phyloP scores from a whole-genome alignment of 2,888 invertebrate species.

The Drosophila merina region DNA sequence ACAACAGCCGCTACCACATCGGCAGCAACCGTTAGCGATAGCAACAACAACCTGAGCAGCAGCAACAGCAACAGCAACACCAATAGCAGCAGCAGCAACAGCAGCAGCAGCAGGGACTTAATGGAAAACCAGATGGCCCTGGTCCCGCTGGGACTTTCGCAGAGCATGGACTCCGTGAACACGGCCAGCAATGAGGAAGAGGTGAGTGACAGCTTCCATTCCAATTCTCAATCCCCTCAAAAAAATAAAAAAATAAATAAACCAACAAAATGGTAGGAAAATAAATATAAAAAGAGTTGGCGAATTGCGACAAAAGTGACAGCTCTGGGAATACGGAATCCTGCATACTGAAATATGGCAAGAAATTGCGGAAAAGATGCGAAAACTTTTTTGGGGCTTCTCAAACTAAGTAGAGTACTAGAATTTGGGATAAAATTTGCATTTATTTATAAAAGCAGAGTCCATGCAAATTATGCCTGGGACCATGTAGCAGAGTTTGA shows the following conservation, averaged over 20 bases:
- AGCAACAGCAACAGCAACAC: constrained; percentile 52
- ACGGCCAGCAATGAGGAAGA: constrained; percentile 98
- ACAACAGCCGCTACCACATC: constrained; percentile 46
- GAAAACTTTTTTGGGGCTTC: constrained; percentile 26
- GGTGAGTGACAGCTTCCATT: constrained; percentile 87
- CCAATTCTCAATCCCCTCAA: constrained; percentile 1
- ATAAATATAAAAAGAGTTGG: constrained; percentile 11
- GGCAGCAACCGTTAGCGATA: constrained; percentile 71
- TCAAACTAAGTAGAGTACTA: constrained; percentile 26
- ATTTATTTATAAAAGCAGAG: constrained; percentile 19
- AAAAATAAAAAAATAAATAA: neutral
- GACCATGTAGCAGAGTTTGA: constrained; percentile 4
- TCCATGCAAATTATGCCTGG: constrained; percentile 26
- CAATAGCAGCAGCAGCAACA: constrained; percentile 62
- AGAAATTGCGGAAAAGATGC: constrained; percentile 24
- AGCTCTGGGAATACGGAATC: constrained; percentile 46
- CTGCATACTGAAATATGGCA: constrained; percentile 43
- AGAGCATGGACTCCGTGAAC: constrained; percentile 99
- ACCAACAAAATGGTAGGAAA: constrained; percentile 3
- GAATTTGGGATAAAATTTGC: constrained; percentile 39
- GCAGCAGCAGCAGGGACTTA: constrained; percentile 74
- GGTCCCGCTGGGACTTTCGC: constrained; percentile 92
- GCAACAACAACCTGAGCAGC: constrained; percentile 71
- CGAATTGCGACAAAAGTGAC: constrained; percentile 38
- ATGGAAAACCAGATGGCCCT: constrained; percentile 86